phyloP scores from a whole-genome alignment of 2,797 vertebrate species.

The Lerista edwardsae region DNA sequence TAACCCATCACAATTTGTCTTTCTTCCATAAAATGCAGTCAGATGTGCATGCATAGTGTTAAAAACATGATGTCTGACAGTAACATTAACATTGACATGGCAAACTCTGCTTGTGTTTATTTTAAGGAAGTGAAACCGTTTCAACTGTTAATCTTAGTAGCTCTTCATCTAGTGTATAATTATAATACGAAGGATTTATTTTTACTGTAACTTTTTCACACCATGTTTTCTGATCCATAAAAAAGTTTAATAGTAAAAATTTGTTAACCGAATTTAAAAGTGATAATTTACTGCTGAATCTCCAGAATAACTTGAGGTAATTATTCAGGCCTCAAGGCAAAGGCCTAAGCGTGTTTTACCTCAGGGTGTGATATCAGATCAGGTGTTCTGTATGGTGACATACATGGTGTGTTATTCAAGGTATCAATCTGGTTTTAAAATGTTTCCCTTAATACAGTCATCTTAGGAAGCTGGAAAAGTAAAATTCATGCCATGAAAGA shows the following conservation, averaged over 20 bases:
- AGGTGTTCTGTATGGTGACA: not conserved
- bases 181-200: conserved; percentile 12
- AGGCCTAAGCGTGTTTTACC: conserved; percentile 24
- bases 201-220: conserved; percentile 13
- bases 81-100: not conserved
- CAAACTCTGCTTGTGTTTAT: conserved; percentile 31
- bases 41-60: not conserved
- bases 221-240: conserved; percentile 5
- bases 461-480: not conserved
- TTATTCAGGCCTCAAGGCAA: not conserved
- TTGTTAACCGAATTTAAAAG: conserved; percentile 37
- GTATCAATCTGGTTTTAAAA: not conserved
- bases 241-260: conserved; percentile 21
- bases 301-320: not conserved
- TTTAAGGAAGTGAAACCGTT: conserved; percentile 13
- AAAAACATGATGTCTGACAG: conserved; percentile 2
- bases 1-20: not conserved
- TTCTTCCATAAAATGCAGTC: not conserved
- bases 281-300: conserved; percentile 11
- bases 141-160: not conserved
- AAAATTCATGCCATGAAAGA: not conserved
- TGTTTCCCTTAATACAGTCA: conserved; percentile 3
- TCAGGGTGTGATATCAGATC: not conserved
- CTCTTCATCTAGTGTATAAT: not conserved
- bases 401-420: not conserved